A percentile compares a stretch with the other conserved stretches of the same genome.
Conservation (phyloP, 2,113 vertebrate species). For the Sapayoa aenigma region DNA sequence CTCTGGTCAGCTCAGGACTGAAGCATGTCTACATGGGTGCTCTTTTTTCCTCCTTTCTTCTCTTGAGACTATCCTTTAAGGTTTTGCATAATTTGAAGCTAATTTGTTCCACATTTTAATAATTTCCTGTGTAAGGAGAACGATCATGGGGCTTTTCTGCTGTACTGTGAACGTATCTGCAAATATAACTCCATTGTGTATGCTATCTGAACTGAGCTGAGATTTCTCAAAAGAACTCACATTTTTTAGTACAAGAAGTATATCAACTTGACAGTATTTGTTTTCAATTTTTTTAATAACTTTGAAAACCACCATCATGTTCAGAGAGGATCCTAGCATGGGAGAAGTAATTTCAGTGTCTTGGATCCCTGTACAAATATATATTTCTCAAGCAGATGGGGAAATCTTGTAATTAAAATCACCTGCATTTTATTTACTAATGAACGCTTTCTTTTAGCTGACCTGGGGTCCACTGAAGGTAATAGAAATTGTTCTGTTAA, state of each 20-base stretch:
- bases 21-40: background rate
- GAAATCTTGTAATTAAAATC: background rate
- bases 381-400: background rate
- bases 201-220: background rate
- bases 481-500: background rate
- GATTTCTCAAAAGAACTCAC: background rate
- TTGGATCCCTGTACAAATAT: background rate
- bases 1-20: background rate
- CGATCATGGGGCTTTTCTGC: background rate
- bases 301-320: background rate
- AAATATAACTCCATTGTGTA: background rate
- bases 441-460: background rate
- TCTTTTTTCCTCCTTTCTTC: background rate
- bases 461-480: background rate
- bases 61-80: background rate
- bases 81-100: slow-evolving; percentile 5
- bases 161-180: background rate
- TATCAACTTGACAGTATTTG: background rate
- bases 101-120: slow-evolving; percentile 27
- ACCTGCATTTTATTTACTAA: background rate
- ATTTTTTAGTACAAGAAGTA: background rate
- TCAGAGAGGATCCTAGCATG: background rate
- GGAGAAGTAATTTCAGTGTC: background rate
- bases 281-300: background rate
- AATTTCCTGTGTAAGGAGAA: background rate